Evolutionary conservation across 2,888 invertebrate species (phyloP), one percentile per base, ranked within the genome.

Genomic region (Cryptocephalus moraei): DNA sequence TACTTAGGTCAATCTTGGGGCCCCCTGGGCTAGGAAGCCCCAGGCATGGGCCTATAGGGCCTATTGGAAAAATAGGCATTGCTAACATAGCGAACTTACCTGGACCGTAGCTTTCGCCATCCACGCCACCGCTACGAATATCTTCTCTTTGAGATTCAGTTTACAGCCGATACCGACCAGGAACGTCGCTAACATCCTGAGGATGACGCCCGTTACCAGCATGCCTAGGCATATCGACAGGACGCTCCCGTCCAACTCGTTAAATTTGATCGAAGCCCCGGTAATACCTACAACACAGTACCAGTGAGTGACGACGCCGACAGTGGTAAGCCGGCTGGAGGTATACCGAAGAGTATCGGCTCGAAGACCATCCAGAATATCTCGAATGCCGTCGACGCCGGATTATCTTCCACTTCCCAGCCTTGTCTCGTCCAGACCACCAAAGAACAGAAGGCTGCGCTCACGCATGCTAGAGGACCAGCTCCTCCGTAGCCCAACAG

Each of bases 71-170:
- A n/a, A n/a, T n/a, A n/a, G n/a, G n/a, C n/a, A n/a, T n/a, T n/a
- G 22, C 22, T 22, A 33, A 41, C n/a, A n/a, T n/a, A n/a, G n/a
- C n/a, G n/a, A 32, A 50, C 49, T 58, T 73, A 84, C 88, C 78
- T 92, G 95, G 0, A 96, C 95, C 9, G 96, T 95, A 8, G 95
- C 96, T 72, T 97, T 97, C 1, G 95, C 90, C 81, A 95, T 86
- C 86, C 92, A 93, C 0, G 94, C 81, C 2, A 96, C 69, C 0
- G 92, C 82, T 10, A 94, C 86, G 68, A 96, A 97, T 53, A 93
- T 74, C 62, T 90, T 91, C 67, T 97, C 96, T 66, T 86, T 91
- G 53, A 84, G 73, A 68, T 88, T 93, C 45, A 95, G 75, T 55
- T 84, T 84, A 57, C 89, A 87, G 8, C 89, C 82, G 41, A 88